Conservation (phyloP, 1,140 invertebrate genomes). For the Trigoniulus corallinus region DNA sequence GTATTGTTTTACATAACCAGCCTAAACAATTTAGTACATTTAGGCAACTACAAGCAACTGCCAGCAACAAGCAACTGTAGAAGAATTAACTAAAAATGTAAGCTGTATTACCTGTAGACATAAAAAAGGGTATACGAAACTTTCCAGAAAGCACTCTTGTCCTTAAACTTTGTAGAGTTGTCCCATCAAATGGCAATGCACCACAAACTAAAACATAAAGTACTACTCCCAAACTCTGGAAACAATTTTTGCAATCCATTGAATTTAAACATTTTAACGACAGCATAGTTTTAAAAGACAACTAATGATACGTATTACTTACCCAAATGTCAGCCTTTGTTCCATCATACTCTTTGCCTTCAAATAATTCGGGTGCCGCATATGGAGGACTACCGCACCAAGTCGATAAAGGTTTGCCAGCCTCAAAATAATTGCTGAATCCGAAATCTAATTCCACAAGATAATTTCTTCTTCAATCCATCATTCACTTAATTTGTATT, state of each 20-base stretch:
- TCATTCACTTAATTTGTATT: neutral
- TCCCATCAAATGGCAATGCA: conserved; percentile 74
- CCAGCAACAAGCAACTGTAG: neutral
- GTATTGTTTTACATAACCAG: too few species aligned
- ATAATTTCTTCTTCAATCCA: neutral
- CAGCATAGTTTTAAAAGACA: neutral
- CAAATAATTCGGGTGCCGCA: conserved; percentile 92
- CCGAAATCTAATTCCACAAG: conserved; percentile 53
- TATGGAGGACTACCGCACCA: conserved; percentile 98
- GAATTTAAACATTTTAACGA: neutral
- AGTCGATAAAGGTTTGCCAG: conserved; percentile 64
- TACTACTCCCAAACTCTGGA: conserved; percentile 78
- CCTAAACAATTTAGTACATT: too few species aligned
- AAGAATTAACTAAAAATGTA: neutral
- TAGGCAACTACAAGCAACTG: too few species aligned
- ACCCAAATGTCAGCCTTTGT: conserved; percentile 97
- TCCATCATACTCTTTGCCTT: conserved; percentile 89
- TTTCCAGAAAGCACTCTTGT: conserved; percentile 67
- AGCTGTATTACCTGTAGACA: conserved; percentile 57
- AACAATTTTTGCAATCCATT: conserved; percentile 7
- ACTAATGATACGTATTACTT: conserved; percentile 11
- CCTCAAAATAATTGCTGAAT: conserved; percentile 81
- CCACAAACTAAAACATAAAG: conserved; percentile 86
- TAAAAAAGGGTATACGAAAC: conserved; percentile 83
- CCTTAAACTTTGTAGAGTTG: conserved; percentile 60